Conservation (phyloP, 2,797 vertebrate species). For the Scyliorhinus canicula region DNA sequence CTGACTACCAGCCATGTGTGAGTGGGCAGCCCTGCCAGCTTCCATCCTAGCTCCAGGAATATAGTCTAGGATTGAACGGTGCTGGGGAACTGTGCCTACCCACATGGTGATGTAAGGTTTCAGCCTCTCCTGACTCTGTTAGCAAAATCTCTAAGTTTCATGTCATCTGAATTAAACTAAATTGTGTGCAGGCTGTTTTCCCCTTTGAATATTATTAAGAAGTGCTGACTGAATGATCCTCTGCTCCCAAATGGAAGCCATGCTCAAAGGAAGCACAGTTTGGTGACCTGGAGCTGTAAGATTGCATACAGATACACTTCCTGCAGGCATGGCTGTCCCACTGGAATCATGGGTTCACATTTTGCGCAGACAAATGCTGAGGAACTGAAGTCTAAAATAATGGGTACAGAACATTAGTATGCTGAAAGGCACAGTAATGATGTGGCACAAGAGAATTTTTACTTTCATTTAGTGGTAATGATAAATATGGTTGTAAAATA, state of each 20-base stretch:
- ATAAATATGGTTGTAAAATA: not conserved
- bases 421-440: conserved; percentile 4
- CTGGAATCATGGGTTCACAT: not conserved
- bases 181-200: not conserved
- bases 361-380: not conserved
- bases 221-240: not conserved
- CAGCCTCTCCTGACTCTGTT: not conserved
- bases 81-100: too few species aligned
- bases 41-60: not conserved
- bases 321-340: not conserved
- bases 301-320: not conserved
- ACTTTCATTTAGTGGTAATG: not conserved
- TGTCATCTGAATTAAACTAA: not conserved
- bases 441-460: not conserved
- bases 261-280: not conserved
- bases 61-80: not conserved
- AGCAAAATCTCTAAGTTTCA: not conserved
- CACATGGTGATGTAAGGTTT: not conserved
- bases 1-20: too few species aligned
- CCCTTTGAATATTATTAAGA: not conserved
- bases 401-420: not conserved
- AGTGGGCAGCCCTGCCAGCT: not conserved
- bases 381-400: conserved; percentile 18
- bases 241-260: not conserved
- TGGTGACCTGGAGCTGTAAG: not conserved